Conservation (phyloP, 2,113 vertebrate species). For the Camelus dromedarius region DNA sequence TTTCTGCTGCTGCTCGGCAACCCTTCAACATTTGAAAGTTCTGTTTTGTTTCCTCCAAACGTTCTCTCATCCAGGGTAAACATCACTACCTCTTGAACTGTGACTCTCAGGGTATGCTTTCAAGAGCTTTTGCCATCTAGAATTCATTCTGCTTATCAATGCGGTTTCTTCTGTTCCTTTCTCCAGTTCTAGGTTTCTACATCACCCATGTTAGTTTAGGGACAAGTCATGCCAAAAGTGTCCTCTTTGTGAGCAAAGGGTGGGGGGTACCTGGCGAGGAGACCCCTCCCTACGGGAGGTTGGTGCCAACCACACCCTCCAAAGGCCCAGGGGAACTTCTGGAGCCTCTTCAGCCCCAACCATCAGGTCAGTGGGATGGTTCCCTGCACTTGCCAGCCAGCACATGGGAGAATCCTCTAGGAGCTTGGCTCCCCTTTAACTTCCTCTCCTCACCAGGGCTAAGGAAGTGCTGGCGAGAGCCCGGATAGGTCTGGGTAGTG, state of each 20-base stretch:
- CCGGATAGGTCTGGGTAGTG: accelerated
- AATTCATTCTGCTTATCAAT: neutral
- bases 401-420: no score
- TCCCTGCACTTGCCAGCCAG: accelerated
- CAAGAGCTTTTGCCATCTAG: neutral
- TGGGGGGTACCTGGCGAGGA: neutral
- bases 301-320: neutral
- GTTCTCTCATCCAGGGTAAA: neutral
- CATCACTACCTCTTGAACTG: neutral
- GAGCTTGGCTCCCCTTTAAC: neutral
- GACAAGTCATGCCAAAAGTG: neutral
- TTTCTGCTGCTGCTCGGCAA: neutral
- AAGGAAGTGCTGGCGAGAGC: neutral
- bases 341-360: accelerated
- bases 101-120: neutral
- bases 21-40: neutral
- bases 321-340: accelerated
- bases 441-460: accelerated
- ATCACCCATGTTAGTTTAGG: neutral
- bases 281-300: neutral
- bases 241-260: accelerated
- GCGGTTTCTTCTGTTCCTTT: neutral
- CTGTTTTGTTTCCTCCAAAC: neutral
- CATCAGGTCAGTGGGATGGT: accelerated
- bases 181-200: neutral